Evolutionary conservation across 1,140 invertebrate species (phyloP), one percentile per base, ranked within the genome.

Genomic region (Drosophila sp.): DNA sequence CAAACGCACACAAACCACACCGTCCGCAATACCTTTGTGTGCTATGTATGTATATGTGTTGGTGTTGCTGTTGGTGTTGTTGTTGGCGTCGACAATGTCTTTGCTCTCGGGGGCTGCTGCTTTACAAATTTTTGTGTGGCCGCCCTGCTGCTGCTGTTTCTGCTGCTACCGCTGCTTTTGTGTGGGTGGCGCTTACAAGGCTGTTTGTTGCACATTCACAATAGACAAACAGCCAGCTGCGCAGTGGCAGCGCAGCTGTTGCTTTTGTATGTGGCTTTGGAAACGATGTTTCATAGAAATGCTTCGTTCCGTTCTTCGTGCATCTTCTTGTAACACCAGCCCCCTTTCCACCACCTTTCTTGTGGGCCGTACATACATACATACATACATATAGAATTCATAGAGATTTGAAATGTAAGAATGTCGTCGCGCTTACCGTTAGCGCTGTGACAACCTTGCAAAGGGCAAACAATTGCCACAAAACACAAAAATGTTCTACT

Each of bases 131-230:
- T 83, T 74, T 87, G 76, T 87, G 83, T 77, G 83, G 83, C 70
- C 29, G 64, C 72, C 50, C 40, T 35, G 54, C 65, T 62, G 55
- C 54, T 55, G 47, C 17, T 38, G 58, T 35, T 8, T 4, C 25
- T 61, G 61, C 40, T 57, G 62, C 47, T 64, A 17, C 1, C 40
- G 54, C 33, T 63, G 65, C 38, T 55, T 76, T 89, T 87, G 70
- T 87, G 84, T 87, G 84, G 80, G 83, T 74, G 83, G 84, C 76
- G 79, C 72, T 87, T 83, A 80, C 83, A 89, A 87, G 84, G 72
- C 70, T 80, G 72, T 60, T 60, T 65, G 76, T 67, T 76, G 84
- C 72, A 70, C 76, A 82, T 86, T 86, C 58, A 86, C 79, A 83
- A 86, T 80, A 60, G 61, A 66, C 69, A 27, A 6, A 47, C 35